Evolutionary conservation across 2,113 vertebrate species (phyloP).

Genomic region (Microtus richardsoni): DNA sequence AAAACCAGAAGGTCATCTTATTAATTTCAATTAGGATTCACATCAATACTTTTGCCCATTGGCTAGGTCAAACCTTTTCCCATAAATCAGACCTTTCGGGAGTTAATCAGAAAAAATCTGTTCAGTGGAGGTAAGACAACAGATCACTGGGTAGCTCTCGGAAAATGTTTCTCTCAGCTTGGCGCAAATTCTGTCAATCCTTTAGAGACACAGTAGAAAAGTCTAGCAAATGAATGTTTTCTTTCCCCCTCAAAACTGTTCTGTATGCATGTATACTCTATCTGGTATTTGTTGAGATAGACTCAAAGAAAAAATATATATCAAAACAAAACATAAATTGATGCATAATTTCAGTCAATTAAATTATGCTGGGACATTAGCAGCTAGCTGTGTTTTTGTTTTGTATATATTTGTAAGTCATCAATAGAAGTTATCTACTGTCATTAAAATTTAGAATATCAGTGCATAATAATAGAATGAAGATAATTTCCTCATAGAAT

Average conservation of each 20-base stretch:
- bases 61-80: neutral
- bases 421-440: neutral
- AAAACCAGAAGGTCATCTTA: constrained; percentile 31
- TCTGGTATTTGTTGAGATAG: constrained; percentile 2
- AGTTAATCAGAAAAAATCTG: constrained; percentile 62
- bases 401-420: neutral
- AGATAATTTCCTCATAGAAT: neutral
- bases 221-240: neutral
- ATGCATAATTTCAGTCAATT: neutral
- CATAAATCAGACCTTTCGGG: constrained; percentile 33
- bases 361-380: neutral
- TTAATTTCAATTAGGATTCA: constrained; percentile 53
- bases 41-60: constrained; percentile 24
- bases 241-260: neutral
- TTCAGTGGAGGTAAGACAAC: neutral
- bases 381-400: neutral
- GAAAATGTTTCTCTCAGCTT: neutral
- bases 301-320: neutral
- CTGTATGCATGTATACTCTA: neutral
- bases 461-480: neutral
- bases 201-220: neutral
- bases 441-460: constrained; percentile 41
- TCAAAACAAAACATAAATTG: neutral
- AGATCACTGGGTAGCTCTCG: neutral
- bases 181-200: neutral